phyloP scores from a whole-genome alignment of 2,888 invertebrate genomes.

The Chrysodeixis includens region DNA sequence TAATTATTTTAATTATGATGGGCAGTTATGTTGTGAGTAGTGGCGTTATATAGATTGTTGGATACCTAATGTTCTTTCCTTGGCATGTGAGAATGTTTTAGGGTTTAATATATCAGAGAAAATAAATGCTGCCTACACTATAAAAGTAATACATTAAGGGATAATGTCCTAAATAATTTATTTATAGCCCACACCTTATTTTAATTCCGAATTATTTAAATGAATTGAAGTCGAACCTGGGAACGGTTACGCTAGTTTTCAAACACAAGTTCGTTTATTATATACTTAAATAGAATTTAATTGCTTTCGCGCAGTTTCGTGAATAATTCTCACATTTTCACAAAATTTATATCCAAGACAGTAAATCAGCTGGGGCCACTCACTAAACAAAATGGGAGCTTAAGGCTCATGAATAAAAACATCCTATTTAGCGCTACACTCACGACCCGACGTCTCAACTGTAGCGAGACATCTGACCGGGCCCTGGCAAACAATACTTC shows the following conservation, averaged over 20 bases:
- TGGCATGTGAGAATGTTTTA: too few species aligned
- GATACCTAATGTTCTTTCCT: too few species aligned
- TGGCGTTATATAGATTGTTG: not conserved
- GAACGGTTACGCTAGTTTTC: conserved; percentile 31
- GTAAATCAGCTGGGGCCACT: conserved; percentile 86
- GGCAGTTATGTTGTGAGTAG: not conserved
- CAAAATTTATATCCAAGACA: conserved; percentile 84
- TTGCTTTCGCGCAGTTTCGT: conserved; percentile 68
- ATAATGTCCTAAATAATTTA: not conserved
- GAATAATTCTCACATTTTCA: conserved; percentile 77
- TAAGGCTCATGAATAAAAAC: conserved; percentile 88
- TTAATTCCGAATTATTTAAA: conserved; percentile 7
- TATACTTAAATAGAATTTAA: conserved; percentile 57
- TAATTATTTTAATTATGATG: conserved; percentile 9
- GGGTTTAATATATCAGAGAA: too few species aligned
- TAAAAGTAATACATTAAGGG: not conserved
- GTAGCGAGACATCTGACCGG: conserved; percentile 68
- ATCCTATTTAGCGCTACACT: conserved; percentile 88
- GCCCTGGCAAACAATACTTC: conserved; percentile 64
- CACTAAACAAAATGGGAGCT: conserved; percentile 87
- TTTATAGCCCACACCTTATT: not conserved
- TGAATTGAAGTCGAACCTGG: conserved; percentile 30
- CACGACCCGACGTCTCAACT: conserved; percentile 75
- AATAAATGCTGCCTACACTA: not conserved
- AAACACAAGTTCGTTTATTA: conserved; percentile 45